These are phyloP conservation scores for Syngnathoides biaculeatus DNA, from an alignment of 2,113 vertebrate genomes.

Conservation along the genomic window DNA sequence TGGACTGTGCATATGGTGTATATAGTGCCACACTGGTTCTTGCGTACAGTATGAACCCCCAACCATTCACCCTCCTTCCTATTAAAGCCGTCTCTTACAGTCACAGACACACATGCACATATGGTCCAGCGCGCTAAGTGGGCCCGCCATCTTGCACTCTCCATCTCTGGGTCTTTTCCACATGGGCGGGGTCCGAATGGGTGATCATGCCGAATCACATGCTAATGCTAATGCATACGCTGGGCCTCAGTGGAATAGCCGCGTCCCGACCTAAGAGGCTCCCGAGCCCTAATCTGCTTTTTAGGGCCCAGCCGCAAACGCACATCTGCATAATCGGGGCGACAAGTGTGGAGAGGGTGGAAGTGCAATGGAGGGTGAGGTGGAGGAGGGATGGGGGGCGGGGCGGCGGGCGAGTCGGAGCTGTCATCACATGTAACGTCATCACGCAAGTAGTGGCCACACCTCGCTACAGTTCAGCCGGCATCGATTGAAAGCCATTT, in stretches of 20 bases:
- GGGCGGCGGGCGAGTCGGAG: neutral
- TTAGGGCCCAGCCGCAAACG: conserved; percentile 68
- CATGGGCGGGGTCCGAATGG: conserved; percentile 5
- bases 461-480: too few relatives aligned
- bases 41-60: conserved; percentile 23
- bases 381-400: neutral
- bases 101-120: conserved; percentile 25
- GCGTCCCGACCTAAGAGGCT: conserved; percentile 71
- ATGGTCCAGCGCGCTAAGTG: conserved; percentile 44
- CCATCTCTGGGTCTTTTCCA: conserved; percentile 16
- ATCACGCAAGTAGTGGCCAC: neutral
- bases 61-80: conserved; percentile 28
- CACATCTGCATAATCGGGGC: conserved; percentile 88
- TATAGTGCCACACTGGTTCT: conserved; percentile 28
- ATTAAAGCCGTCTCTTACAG: conserved; percentile 44
- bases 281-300: conserved; percentile 77
- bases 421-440: neutral
- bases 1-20: conserved; percentile 23
- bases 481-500: neutral
- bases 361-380: conserved; percentile 40
- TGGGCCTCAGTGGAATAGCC: conserved; percentile 72
- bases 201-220: neutral
- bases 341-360: conserved; percentile 84
- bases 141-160: conserved; percentile 43
- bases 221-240: conserved; percentile 37